These are phyloP conservation scores for Anticlea derivata DNA, from an alignment of 2,888 invertebrate species.

Conservation along the genomic window DNA sequence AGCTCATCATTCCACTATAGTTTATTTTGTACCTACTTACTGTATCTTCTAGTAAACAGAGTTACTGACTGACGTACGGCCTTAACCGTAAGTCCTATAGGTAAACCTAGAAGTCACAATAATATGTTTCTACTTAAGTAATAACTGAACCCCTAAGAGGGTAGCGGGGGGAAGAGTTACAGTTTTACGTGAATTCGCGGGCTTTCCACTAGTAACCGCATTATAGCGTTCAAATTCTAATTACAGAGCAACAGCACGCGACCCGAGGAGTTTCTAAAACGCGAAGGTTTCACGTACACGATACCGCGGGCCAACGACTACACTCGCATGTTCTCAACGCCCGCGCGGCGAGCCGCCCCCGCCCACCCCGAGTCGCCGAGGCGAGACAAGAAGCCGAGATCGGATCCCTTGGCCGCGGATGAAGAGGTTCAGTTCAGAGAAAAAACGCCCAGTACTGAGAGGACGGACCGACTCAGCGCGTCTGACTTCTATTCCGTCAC, in stretches of 20 bases:
- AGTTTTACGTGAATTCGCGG: too few species aligned
- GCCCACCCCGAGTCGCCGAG: constrained; percentile 74
- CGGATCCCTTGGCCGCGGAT: constrained; percentile 44
- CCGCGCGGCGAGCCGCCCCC: constrained; percentile 70
- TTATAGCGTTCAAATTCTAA: not conserved
- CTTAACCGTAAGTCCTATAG: too few species aligned
- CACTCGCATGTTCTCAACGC: constrained; percentile 79
- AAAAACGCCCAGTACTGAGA: constrained; percentile 48
- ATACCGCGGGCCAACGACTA: constrained; percentile 84
- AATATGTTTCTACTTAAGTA: too few species aligned
- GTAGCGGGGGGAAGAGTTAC: too few species aligned
- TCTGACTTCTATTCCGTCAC: constrained; percentile 78
- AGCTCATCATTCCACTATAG: too few species aligned
- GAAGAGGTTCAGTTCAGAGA: constrained; percentile 61
- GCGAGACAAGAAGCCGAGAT: constrained; percentile 74
- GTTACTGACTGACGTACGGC: too few species aligned
- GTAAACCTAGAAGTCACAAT: too few species aligned
- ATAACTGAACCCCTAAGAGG: too few species aligned
- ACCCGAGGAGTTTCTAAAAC: constrained; percentile 65
- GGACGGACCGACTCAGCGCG: constrained; percentile 70
- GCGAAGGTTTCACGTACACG: constrained; percentile 83
- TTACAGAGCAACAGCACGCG: constrained; percentile 47
- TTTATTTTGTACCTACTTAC: too few species aligned
- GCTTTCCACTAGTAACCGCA: too few species aligned
- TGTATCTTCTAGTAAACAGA: too few species aligned